Evolutionary conservation across 1,140 invertebrate species (phyloP).

Genomic region (Drosophila ficusphila): DNA sequence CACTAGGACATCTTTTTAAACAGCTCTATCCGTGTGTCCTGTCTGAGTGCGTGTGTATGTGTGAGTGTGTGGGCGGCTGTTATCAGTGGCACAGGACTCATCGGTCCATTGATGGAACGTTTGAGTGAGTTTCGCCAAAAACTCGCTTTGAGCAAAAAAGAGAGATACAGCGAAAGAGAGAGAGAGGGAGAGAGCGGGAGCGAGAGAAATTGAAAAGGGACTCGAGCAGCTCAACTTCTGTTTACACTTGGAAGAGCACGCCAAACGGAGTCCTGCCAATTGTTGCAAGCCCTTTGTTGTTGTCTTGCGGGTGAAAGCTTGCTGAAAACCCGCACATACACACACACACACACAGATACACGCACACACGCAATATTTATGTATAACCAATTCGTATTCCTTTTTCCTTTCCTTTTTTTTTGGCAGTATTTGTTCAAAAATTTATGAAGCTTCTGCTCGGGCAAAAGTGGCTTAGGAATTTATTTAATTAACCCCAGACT

Average conservation of each 20-base stretch:
- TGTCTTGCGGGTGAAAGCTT: constrained; percentile 55
- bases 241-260: constrained; percentile 73
- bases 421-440: constrained; percentile 55
- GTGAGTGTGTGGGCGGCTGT: constrained; percentile 44
- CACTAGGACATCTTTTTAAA: constrained; percentile 63
- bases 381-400: constrained; percentile 64
- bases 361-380: constrained; percentile 58
- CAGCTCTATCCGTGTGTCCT: constrained; percentile 42
- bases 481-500: constrained; percentile 75
- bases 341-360: constrained; percentile 25
- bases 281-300: constrained; percentile 69
- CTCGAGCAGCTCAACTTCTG: constrained; percentile 41
- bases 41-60: constrained; percentile 18
- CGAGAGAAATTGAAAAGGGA: constrained; percentile 45
- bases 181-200: background rate
- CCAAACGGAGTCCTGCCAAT: constrained; percentile 64
- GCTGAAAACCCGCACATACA: constrained; percentile 40
- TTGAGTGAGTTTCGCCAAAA: constrained; percentile 60
- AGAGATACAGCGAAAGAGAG: too few relatives aligned
- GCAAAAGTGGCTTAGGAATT: constrained; percentile 55
- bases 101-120: constrained; percentile 74
- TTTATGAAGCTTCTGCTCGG: constrained; percentile 36
- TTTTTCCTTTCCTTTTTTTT: constrained; percentile 8
- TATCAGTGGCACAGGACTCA: constrained; percentile 74
- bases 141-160: constrained; percentile 30